Percentiles rank a stretch among this genome's conserved stretches.
Evolutionary conservation across 2,113 vertebrate species (phyloP).

Genomic region (Xyrauchen texanus): DNA sequence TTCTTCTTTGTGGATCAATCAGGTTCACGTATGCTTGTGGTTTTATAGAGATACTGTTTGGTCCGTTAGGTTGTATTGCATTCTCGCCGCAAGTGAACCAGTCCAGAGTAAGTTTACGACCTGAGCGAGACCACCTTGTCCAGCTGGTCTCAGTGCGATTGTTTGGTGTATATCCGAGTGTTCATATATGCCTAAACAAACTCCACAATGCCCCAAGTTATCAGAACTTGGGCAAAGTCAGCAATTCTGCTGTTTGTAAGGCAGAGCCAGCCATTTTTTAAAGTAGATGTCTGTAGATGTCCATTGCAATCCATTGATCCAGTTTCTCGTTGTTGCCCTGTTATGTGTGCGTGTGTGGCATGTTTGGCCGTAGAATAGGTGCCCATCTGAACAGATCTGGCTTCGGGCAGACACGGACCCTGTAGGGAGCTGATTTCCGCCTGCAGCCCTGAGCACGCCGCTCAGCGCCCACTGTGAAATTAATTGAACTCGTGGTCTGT

Average conservation of each 20-base stretch:
- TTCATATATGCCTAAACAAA: too few relatives aligned
- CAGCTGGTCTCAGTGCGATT: too few relatives aligned
- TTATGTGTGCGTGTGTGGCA: background rate
- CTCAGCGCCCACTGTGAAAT: slow-evolving; percentile 73
- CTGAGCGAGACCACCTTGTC: too few relatives aligned
- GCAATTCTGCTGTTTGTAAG: background rate
- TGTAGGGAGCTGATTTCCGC: slow-evolving; percentile 21
- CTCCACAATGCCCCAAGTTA: too few relatives aligned
- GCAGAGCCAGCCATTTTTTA: background rate
- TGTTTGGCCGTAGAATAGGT: background rate
- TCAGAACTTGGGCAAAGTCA: too few relatives aligned
- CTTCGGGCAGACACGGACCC: slow-evolving; percentile 6
- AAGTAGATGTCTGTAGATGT: background rate
- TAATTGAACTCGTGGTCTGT: slow-evolving; percentile 74
- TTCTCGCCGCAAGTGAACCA: too few relatives aligned
- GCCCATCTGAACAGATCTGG: slow-evolving; percentile 37
- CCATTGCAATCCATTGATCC: background rate
- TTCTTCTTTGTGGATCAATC: too few relatives aligned
- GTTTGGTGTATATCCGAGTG: too few relatives aligned
- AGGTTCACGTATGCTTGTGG: too few relatives aligned
- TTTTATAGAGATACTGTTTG: too few relatives aligned
- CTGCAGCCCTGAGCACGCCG: slow-evolving; percentile 36
- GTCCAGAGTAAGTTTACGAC: too few relatives aligned
- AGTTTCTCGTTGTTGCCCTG: background rate
- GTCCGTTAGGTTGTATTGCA: too few relatives aligned